phyloP scores from a whole-genome alignment of 2,797 vertebrate species.

The Microctenopoma lineatum region DNA sequence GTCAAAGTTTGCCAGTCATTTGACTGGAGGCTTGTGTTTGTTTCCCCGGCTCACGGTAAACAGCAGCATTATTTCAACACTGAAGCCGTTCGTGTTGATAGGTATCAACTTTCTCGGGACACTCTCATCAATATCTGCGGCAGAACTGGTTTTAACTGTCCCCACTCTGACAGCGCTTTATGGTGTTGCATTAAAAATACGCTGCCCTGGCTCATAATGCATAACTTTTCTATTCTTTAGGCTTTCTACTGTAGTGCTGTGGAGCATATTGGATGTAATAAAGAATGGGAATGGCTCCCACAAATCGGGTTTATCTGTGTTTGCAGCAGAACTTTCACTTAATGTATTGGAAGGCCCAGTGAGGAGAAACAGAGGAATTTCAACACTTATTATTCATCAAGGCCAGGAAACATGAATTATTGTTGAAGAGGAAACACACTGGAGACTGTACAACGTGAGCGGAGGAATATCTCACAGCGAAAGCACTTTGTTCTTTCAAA shows the following conservation, averaged over 20 bases:
- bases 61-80: slow-evolving; percentile 34
- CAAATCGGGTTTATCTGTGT: slow-evolving; percentile 67
- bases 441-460: slow-evolving; percentile 41
- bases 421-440: slow-evolving; percentile 50
- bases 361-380: slow-evolving; percentile 54
- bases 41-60: slow-evolving; percentile 49
- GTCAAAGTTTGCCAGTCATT: slow-evolving; percentile 46
- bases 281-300: slow-evolving; percentile 49
- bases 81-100: slow-evolving; percentile 13
- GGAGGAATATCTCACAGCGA: slow-evolving; percentile 52
- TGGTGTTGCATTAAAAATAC: slow-evolving; percentile 31
- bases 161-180: slow-evolving; percentile 23
- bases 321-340: slow-evolving; percentile 50
- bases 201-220: slow-evolving; percentile 42
- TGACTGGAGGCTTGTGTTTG: slow-evolving; percentile 48
- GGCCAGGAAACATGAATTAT: slow-evolving; percentile 64
- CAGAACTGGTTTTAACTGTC: slow-evolving; percentile 22
- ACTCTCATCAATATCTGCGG: slow-evolving; percentile 50
- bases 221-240: slow-evolving; percentile 38
- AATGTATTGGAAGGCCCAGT: slow-evolving; percentile 23
- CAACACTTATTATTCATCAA: slow-evolving; percentile 63
- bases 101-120: slow-evolving; percentile 24
- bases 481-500: slow-evolving; percentile 51
- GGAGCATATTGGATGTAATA: slow-evolving; percentile 55
- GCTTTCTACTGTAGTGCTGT: slow-evolving; percentile 25